Conservation (phyloP, 2,113 vertebrate genomes). For the Bos javanicus region DNA sequence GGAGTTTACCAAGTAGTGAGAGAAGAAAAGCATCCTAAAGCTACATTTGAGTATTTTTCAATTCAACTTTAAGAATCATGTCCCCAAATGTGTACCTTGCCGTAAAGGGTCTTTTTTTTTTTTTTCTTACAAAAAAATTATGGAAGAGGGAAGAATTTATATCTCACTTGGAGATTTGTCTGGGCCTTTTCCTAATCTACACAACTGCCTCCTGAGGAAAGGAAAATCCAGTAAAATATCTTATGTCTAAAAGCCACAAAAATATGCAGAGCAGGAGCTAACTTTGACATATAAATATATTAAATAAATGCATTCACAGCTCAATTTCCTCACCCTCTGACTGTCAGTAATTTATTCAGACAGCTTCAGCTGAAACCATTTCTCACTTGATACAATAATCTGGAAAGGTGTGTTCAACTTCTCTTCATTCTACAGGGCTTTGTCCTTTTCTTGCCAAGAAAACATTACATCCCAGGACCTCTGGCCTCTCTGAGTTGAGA, state of each 20-base stretch:
- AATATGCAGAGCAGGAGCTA: conserved; percentile 1
- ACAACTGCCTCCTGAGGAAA: background rate
- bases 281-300: background rate
- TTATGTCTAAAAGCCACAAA: conserved; percentile 36
- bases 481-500: background rate
- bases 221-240: conserved; percentile 26
- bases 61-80: background rate
- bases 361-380: background rate
- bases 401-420: background rate
- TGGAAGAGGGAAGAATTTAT: background rate
- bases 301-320: background rate
- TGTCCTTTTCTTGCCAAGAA: conserved; percentile 9
- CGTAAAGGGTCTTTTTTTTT: background rate
- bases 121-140: background rate
- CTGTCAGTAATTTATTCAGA: conserved; percentile 38
- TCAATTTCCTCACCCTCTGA: background rate
- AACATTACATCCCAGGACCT: background rate
- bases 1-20: background rate
- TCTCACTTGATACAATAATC: background rate
- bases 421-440: background rate
- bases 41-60: background rate
- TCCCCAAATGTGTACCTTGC: background rate
- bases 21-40: background rate
- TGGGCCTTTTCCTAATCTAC: background rate
- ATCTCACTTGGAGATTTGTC: background rate